phyloP scores from a whole-genome alignment of 2,113 vertebrate genomes.

The Rhinoderma darwinii region DNA sequence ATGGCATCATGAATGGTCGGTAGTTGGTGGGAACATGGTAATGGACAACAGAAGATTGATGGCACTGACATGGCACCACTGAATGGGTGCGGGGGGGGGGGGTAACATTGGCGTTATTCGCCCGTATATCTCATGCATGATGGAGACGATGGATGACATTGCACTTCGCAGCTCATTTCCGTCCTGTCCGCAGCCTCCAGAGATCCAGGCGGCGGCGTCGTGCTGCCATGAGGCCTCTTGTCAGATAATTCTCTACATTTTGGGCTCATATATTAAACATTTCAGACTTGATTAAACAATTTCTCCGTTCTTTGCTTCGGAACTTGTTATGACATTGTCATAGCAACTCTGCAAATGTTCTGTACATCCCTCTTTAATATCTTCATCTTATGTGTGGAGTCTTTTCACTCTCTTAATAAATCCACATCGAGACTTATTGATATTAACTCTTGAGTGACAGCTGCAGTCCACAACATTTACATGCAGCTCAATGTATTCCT shows the following conservation, averaged over 20 bases:
- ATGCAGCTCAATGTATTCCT: no score
- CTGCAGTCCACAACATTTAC: no score
- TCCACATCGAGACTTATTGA: no score
- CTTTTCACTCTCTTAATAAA: not conserved
- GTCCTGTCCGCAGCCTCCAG: not conserved
- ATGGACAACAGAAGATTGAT: no score
- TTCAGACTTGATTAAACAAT: constrained; percentile 36
- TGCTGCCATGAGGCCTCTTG: not conserved
- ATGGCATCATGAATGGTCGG: not conserved
- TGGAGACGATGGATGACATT: not conserved
- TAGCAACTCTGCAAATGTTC: constrained; percentile 22
- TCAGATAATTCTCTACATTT: not conserved
- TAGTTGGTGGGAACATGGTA: not conserved
- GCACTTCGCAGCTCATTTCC: not conserved
- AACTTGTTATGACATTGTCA: constrained; percentile 16
- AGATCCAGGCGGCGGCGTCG: not conserved
- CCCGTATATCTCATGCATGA: not conserved
- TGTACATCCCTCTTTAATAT: not conserved
- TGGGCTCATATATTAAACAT: constrained; percentile 6
- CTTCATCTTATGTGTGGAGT: not conserved
- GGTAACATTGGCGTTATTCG: no score
- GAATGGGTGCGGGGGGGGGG: not conserved
- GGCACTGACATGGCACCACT: not conserved
- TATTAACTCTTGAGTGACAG: no score
- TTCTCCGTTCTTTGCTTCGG: not conserved